A percentile compares a stretch with the other conserved stretches of the same genome.
Evolutionary conservation across 2,888 invertebrate genomes (phyloP).

Genomic region (Galeruca laticollis): DNA sequence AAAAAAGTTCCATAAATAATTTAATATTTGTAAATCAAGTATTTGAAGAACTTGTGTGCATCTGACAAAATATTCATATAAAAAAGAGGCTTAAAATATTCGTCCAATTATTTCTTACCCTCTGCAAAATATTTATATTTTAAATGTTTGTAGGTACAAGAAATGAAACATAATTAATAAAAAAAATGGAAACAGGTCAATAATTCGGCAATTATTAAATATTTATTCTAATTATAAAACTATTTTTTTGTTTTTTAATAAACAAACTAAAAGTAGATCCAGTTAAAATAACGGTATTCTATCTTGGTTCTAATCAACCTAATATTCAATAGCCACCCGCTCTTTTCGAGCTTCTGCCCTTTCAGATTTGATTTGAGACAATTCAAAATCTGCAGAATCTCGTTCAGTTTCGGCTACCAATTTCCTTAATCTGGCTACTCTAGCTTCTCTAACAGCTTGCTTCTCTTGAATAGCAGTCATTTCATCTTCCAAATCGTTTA

Average conservation of each 20-base stretch:
- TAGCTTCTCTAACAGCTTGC: slow-evolving; percentile 77
- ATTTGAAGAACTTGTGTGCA: not conserved
- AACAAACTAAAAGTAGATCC: slow-evolving; percentile 1
- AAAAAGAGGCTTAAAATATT: no score
- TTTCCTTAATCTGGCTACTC: slow-evolving; percentile 78
- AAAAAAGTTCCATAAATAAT: not conserved
- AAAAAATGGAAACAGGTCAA: no score
- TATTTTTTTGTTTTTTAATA: slow-evolving; percentile 1
- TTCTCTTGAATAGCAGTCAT: slow-evolving; percentile 79
- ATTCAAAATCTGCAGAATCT: slow-evolving; percentile 65
- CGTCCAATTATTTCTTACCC: no score
- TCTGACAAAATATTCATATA: not conserved
- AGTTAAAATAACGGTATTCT: not conserved
- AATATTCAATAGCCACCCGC: slow-evolving; percentile 36
- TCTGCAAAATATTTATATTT: no score
- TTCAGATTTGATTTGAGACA: slow-evolving; percentile 47
- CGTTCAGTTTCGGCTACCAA: slow-evolving; percentile 73
- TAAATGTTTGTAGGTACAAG: not conserved
- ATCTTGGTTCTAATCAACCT: no score
- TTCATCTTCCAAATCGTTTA: slow-evolving; percentile 80
- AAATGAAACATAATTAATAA: not conserved
- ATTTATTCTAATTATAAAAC: not conserved
- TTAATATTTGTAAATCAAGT: not conserved
- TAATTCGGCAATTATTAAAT: no score
- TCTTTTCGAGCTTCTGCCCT: slow-evolving; percentile 56